These are phyloP conservation scores for Spinus olivaceus DNA, from an alignment of 2,797 vertebrate species.

Conservation along the genomic window DNA sequence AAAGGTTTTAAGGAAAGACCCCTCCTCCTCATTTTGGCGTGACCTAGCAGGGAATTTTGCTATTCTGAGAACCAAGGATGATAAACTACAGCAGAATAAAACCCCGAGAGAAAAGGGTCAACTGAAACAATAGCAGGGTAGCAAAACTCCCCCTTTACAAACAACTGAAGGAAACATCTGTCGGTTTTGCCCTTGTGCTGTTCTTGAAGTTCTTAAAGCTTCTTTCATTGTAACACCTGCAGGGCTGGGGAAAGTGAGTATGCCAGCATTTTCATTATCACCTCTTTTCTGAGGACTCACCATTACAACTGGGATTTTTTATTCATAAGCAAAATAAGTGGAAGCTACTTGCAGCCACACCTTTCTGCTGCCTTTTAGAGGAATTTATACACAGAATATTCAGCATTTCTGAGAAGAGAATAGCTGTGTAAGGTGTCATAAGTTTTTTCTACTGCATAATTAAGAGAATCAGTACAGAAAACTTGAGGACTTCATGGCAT, in stretches of 20 bases:
- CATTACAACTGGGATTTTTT: background rate
- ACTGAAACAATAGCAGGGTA: conserved; percentile 43
- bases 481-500: background rate
- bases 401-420: background rate
- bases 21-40: background rate
- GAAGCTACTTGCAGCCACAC: background rate
- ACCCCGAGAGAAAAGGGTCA: conserved; percentile 32
- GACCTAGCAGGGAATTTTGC: background rate
- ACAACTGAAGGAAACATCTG: conserved; percentile 71
- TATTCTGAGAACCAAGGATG: conserved; percentile 32
- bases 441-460: background rate
- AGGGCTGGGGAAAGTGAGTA: background rate
- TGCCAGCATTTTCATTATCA: background rate
- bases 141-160: conserved; percentile 3
- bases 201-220: conserved; percentile 20
- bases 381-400: background rate
- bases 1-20: background rate
- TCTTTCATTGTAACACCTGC: conserved; percentile 46
- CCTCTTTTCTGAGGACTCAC: background rate
- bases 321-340: background rate
- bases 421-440: rapidly evolving
- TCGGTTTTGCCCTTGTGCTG: conserved; percentile 44
- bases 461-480: background rate
- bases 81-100: conserved; percentile 7
- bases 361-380: background rate